Base-by-base conservation (phyloP, 2,797 vertebrate genomes). In the Malurus splendens region DNA sequence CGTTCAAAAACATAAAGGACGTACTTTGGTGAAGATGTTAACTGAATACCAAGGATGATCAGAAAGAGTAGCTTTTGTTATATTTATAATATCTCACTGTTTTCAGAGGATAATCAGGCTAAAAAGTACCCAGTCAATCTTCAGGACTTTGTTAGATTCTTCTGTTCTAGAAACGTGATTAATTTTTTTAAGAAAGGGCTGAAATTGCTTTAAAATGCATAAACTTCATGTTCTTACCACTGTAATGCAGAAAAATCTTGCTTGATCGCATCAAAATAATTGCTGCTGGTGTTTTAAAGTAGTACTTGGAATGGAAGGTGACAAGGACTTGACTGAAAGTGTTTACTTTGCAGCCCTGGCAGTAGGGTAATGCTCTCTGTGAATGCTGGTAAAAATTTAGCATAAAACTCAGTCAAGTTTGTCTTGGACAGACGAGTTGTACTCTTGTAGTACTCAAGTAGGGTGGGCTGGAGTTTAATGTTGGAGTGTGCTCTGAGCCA, bases 1-100 rank as follows among this genome's bases (percentile, higher is more conserved):
- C 96, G 96, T 97, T 98, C 93, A 95, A 93, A 96, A 97, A 97
- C 96, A 98, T 96, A 97, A 98, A 98, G 98, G 97, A 96, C 96
- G 94, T 93, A 97, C 97, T 98, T 96, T 96, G 85, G 94, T 96
- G 97, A 97, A 97, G 96, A 98, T 97, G 96, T 96, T 97, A 97
- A 97, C 93, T 97, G 97, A 98, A 98, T 96, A 95, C 96, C 94
- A 97, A 98, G 97, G 97, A 97, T 98, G 96, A 96, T 92, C 89
- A 93, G 94, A 93, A 94, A 98, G 96, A 95, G 90, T 93, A 96
- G 95, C 97, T 97, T 97, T 98, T 98, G 97, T 98, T 95, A 55
- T 47, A 79, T 94, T 94, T 94, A 97, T 97, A 97, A 97, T 95
- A 86, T 76, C 66, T 89, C 75, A 87, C 94, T 96, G 95, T 97